phyloP scores from a whole-genome alignment of 2,113 vertebrate genomes.

The Meleagris gallopavo region DNA sequence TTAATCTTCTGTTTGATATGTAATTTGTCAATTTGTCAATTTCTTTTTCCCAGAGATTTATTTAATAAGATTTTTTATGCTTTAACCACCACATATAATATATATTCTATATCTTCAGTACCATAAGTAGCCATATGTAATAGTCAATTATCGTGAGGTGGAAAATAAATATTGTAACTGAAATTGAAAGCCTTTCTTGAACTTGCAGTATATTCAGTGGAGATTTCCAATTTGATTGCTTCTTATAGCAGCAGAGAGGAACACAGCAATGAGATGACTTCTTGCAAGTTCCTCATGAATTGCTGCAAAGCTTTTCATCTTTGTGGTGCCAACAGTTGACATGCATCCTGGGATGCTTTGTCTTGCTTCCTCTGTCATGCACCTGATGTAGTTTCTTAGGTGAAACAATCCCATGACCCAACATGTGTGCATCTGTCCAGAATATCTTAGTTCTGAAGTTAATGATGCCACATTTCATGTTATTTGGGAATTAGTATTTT shows the following conservation, averaged over 20 bases:
- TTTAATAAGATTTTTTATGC: not conserved
- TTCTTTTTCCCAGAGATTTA: not conserved
- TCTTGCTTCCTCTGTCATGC: not conserved
- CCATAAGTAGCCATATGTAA: not conserved
- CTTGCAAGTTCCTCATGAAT: not conserved
- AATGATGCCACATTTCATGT: not conserved
- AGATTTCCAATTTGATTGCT: not conserved
- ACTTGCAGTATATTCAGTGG: not conserved
- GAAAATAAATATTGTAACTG: not conserved
- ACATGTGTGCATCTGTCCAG: rapidly evolving
- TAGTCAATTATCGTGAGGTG: not conserved
- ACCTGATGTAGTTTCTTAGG: not conserved
- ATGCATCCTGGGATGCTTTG: not conserved
- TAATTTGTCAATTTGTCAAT: not conserved
- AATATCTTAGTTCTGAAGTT: not conserved
- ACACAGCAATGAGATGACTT: not conserved
- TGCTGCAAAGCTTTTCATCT: not conserved
- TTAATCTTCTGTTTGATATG: not conserved
- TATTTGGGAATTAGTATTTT: not conserved
- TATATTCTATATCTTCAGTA: not conserved
- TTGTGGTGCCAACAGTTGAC: not conserved
- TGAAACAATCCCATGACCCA: not conserved
- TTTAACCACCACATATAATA: not conserved
- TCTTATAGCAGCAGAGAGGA: not conserved
- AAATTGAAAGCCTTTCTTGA: not conserved